Evolutionary conservation across 1,140 invertebrate species (phyloP), one percentile per base, ranked within the genome.

Genomic region (Ooceraea biroi): DNA sequence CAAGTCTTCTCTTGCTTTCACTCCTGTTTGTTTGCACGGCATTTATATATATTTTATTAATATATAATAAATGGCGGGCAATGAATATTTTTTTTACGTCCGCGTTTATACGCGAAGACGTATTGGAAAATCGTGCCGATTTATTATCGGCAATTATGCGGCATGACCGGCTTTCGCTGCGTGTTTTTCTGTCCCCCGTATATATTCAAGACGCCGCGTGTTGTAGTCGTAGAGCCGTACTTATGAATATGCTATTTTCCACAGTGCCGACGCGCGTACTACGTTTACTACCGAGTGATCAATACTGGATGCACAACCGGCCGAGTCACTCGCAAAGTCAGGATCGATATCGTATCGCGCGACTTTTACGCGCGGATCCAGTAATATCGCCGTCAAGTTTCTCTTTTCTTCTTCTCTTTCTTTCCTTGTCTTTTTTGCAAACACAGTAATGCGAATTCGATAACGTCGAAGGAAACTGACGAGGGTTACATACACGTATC

Each of bases 171-270:
- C 36, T 73, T 25, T 30, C 17, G n/a, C n/a, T 48, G 44, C 12
- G 27, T 77, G 65, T 36, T 65, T 77, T 77, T 77, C 60, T 50
- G 17, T 80, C 52, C 71, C 50, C 71, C 48, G 41, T 57, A 69
- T 27, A 69, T 27, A 22, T 41, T 74, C 58, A 73, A 74, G 78
- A 82, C 19, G 30, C 12, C 77, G 19, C 14, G n/a, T 7, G 41
- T 48, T 74, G 27, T 25, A 17, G 17, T 22, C 11, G 25, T 61
- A 74, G 11, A 12, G 57, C 44, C n/a, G 7, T 63, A 63, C 69
- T 82, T 82, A 82, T 82, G 69, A 82, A 82, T 82, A 82, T 82
- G 78, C 69, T 74, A 82, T 74, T 82, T 82, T 82, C 44, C 69
- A 36, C 36, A 50, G 55, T 73, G 27, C 69, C n/a, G 78, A 69